Percentiles rank a stretch among this genome's conserved stretches.
These are phyloP conservation scores for Drosophila bifasciata DNA, from an alignment of 1,140 invertebrate species.

Conservation along the genomic window DNA sequence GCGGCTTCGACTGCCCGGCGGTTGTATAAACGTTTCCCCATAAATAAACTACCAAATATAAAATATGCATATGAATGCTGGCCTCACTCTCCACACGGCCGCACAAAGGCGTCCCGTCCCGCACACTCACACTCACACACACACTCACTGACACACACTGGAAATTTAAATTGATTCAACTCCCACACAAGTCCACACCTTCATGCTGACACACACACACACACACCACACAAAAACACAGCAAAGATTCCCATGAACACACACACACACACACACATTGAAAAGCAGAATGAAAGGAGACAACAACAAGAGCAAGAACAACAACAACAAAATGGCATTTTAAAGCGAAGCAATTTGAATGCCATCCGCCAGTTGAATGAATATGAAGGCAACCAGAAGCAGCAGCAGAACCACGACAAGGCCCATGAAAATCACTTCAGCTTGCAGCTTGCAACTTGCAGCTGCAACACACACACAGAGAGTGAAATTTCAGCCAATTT, in stretches of 20 bases:
- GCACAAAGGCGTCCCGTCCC: constrained; percentile 17
- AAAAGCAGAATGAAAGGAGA: too few species aligned
- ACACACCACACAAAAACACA: not conserved
- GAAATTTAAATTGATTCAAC: constrained; percentile 55
- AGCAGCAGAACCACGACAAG: too few species aligned
- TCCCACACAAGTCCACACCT: too few species aligned
- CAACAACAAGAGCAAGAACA: too few species aligned
- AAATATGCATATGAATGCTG: constrained; percentile 58
- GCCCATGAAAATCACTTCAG: constrained; percentile 1
- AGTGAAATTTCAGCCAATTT: constrained; percentile 9
- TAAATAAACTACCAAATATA: constrained; percentile 55
- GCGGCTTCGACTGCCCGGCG: constrained; percentile 11
- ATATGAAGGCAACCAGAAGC: too few species aligned
- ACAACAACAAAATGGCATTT: too few species aligned
- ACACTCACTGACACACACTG: constrained; percentile 11
- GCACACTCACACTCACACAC: not conserved
- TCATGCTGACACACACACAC: not conserved
- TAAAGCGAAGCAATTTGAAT: too few species aligned
- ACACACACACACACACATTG: too few species aligned
- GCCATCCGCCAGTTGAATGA: too few species aligned
- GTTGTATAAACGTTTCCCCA: constrained; percentile 46
- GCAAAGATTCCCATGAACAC: too few species aligned
- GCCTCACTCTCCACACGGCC: constrained; percentile 17
- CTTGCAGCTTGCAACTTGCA: not conserved
- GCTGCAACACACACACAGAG: too few species aligned